Evolutionary conservation across 2,888 invertebrate genomes (phyloP), one percentile per base, ranked within the genome.

Genomic region (Pedicia rivosa): DNA sequence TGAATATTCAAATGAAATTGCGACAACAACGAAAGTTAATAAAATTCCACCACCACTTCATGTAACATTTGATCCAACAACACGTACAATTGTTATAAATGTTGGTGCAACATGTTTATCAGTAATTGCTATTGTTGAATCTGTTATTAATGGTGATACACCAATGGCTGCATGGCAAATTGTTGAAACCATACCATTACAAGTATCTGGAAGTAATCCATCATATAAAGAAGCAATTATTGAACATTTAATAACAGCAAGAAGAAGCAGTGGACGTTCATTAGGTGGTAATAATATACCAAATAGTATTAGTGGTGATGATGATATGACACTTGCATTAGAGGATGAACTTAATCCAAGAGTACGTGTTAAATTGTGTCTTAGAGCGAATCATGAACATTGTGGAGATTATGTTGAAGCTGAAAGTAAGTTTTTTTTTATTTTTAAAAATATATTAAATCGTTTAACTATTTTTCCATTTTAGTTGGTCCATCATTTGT

Each of bases 401-500:
- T 87, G 88, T 59, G 82, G 88, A 20, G 82, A 82, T 28, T 81
- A 79, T 56, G 70, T 78, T 1, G 79, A 82, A 53, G 88, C 88
- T 17, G 81, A 84, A 53, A 74, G 83, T 84, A 56, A 78, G 81
- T 74, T 40, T 39, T 35, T 28, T 31, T 9, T 12, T 19, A 9
- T 25, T 45, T 40, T 41, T 43, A 33, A 28, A 19, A 26, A 38
- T 36, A 36, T 24, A 37, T 19, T 39, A 12, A 28, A 26, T 40
- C 28, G 35, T 35, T 39, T 29, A 27, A 35, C 38, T 37, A 28
- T 33, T 44, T 47, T 42, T 40, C 41, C 39, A 46, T 57, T 65
- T 37, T 65, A 83, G 84, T 83, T 55, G 86, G 86, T 13, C 75
- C 79, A 33, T 76, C 83, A 4, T 81, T 77, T 54, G 77, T 86